These are phyloP conservation scores for Enteromius treurensis DNA, from an alignment of 2,797 vertebrate species.

Conservation along the genomic window DNA sequence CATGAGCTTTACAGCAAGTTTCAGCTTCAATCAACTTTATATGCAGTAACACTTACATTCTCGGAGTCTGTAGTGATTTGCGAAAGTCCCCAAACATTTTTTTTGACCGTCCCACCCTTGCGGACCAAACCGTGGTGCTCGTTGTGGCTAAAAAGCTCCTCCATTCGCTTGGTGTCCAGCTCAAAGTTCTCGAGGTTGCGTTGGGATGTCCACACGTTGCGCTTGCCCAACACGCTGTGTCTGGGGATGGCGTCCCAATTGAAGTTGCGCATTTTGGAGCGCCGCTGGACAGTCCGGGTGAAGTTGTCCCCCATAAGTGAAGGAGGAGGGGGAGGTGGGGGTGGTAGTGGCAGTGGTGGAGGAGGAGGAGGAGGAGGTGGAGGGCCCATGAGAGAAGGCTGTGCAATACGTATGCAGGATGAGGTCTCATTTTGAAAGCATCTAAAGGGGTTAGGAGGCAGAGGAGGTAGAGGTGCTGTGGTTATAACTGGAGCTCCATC, in stretches of 20 bases:
- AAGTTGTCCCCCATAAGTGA: slow-evolving; percentile 50
- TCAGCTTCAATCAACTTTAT: background rate
- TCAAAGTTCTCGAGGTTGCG: slow-evolving; percentile 70
- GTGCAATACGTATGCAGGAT: slow-evolving; percentile 42
- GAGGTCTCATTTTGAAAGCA: slow-evolving; percentile 35
- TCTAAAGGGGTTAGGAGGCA: slow-evolving; percentile 43
- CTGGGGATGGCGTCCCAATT: slow-evolving; percentile 85
- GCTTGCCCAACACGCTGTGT: slow-evolving; percentile 77
- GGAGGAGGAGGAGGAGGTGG: slow-evolving; percentile 51
- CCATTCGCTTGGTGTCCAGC: slow-evolving; percentile 79
- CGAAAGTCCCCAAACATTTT: slow-evolving; percentile 60
- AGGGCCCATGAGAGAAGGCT: slow-evolving; percentile 23
- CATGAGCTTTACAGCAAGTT: background rate
- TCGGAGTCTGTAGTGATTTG: slow-evolving; percentile 60
- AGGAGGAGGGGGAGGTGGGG: background rate
- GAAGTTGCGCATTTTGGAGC: slow-evolving; percentile 80
- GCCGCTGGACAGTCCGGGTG: slow-evolving; percentile 60
- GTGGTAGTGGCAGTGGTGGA: slow-evolving; percentile 51
- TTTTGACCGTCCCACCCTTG: slow-evolving; percentile 49
- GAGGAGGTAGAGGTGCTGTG: slow-evolving; percentile 4
- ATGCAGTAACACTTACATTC: slow-evolving; percentile 55
- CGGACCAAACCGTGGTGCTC: slow-evolving; percentile 64
- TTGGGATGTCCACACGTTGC: slow-evolving; percentile 80
- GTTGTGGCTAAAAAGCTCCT: slow-evolving; percentile 81
- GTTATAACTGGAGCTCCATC: slow-evolving; percentile 62